Base-by-base conservation (phyloP, 2,888 invertebrate genomes). In the Macaria liturata region DNA sequence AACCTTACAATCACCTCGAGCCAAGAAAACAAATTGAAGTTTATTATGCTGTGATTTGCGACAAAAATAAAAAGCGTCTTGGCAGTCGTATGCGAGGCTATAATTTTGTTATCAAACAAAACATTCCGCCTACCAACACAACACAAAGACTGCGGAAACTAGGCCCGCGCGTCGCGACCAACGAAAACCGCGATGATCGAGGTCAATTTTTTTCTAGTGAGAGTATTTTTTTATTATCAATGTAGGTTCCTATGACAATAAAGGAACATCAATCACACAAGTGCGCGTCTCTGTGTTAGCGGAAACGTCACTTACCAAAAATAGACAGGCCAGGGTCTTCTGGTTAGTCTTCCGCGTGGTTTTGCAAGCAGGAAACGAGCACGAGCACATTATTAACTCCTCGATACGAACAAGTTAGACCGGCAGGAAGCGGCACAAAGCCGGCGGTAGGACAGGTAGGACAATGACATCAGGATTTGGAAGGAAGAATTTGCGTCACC, bases 381-480 rank as follows among this genome's bases (percentile, higher is more conserved):
- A 57, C 65, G 54, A n/a, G n/a, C n/a, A n/a, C n/a, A 51, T 61
- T 48, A 59, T 45, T 54, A 64, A 66, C 56, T 65, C 63, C 68
- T 69, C 71, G 42, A 70, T 67, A 58, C 54, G 62, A 67, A 61
- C 63, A 54, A 44, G 61, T 63, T 64, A 63, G 66, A 62, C 63
- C 66, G 72, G 69, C 72, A 78, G 72, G 76, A 78, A 74, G 61
- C 65, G 54, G 67, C 67, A 73, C 74, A 71, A 74, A 68, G 69
- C 70, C 46, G 34, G 80, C 50, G 32, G 54, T 50, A 85, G 86
- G 83, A 89, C 86, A 88, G 32, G 54, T 50, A 85, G 86, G 83
- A 89, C 86, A 88, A 88, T 88, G 88, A 86, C 89, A 84, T 86
- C 64, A 83, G 78, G 76, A 78, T 84, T 80, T 79, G 79, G 79